Base-by-base conservation (phyloP, 2,888 invertebrate species). In the Arge pagana region DNA sequence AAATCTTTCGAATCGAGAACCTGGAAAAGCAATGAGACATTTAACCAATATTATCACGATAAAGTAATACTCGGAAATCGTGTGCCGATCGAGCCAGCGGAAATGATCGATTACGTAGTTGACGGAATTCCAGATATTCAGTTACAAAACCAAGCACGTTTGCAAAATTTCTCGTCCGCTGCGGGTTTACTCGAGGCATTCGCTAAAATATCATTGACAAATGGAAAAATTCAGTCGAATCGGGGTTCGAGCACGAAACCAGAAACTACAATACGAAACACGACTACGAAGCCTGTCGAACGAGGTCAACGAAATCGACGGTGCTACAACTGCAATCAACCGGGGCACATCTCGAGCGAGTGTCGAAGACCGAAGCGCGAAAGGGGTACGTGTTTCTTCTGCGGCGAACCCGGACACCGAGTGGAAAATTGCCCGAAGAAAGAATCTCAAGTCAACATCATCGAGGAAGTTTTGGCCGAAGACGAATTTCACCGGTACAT, bases 41-140 rank as follows among this genome's bases (percentile, higher is more conserved):
- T 61, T 28, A 28, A 15, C 5, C 52, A 57, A 11, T 61, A 59
- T 37, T 54, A 36, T 8, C 53, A 52, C 24, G 56, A 59, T 6
- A 57, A 58, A 42, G n/a, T 55, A 1, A 57, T 58, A 15, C 42
- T 54, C 19, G 55, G 26, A 4, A 60, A 58, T 41, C 23, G 24
- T 10, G 54, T 56, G 7, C 51, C 52, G 5, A 52, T 60, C 7
- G 52, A 33, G 3, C 54, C 49, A 8, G 40, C 43, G 1, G 58
- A 60, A 21, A 11, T 58, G 1, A 31, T 58, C 1, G 53, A 58
- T 24, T 58, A 58, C 35, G 24, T 56, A 2, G 49, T 60, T n/a
- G 55, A 58, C 3, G 56, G 58, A 2, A 54, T 60, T 28, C 53
- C 53, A 11, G 58, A 60, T 42, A n/a, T 8, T 13, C 4, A 6